Evolutionary conservation across 2,797 vertebrate genomes (phyloP).

Genomic region (Paramormyrops hopkinsi): DNA sequence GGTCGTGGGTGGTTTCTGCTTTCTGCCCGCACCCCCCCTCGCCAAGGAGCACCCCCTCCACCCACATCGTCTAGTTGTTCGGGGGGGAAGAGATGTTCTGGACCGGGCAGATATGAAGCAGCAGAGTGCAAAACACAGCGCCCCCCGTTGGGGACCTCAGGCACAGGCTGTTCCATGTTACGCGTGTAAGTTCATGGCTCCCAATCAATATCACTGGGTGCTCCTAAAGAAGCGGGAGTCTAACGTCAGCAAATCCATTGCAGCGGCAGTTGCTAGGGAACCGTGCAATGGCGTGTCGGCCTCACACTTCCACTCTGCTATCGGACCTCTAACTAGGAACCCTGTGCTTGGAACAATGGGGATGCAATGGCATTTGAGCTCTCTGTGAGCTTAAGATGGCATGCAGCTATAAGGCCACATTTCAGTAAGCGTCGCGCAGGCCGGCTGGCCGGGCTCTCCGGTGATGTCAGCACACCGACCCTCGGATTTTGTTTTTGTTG

Average conservation of each 20-base stretch:
- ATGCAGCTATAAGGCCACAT: not conserved
- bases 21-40: not conserved
- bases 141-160: not conserved
- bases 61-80: not conserved
- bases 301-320: slow-evolving; percentile 26
- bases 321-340: not conserved
- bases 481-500: not conserved
- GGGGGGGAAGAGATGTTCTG: slow-evolving; percentile 22
- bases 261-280: slow-evolving; percentile 26
- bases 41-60: not conserved
- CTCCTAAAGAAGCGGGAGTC: slow-evolving; percentile 15
- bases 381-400: not conserved
- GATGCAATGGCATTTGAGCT: not conserved
- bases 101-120: slow-evolving; percentile 9
- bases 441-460: not conserved
- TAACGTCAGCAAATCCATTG: not conserved
- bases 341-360: not conserved
- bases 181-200: slow-evolving; percentile 59
- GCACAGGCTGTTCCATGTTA: slow-evolving; percentile 42
- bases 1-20: not conserved
- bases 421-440: not conserved
- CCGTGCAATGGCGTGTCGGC: slow-evolving; percentile 19
- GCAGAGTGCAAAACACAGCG: slow-evolving; percentile 12
- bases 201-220: slow-evolving; percentile 45
- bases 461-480: not conserved